A percentile compares a stretch with the other conserved stretches of the same genome.
Evolutionary conservation across 2,797 vertebrate species (phyloP).

Genomic region (Pterois miles): DNA sequence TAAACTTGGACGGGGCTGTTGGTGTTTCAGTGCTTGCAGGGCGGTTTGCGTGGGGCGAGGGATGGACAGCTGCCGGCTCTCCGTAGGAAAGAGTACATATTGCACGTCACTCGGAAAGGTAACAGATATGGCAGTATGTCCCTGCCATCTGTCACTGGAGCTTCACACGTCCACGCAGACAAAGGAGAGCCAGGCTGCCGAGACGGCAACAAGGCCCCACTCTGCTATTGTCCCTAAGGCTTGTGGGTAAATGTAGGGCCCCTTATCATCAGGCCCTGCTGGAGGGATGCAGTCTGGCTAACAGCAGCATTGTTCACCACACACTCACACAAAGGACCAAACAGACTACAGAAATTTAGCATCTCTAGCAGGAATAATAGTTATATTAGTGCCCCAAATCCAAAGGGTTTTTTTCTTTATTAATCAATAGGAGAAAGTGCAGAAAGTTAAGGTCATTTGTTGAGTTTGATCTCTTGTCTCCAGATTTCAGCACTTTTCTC

Average conservation of each 20-base stretch:
- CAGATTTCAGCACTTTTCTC: slow-evolving; percentile 29
- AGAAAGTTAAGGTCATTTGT: not conserved
- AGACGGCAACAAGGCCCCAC: slow-evolving; percentile 71
- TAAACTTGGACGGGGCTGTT: slow-evolving; percentile 17
- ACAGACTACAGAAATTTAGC: not conserved
- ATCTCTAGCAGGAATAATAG: not conserved
- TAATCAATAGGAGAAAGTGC: not conserved
- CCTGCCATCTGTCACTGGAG: slow-evolving; percentile 91
- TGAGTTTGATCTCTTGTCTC: slow-evolving; percentile 4
- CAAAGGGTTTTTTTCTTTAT: not conserved
- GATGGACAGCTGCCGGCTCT: slow-evolving; percentile 90
- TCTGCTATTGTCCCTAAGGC: slow-evolving; percentile 76
- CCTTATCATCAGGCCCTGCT: slow-evolving; percentile 58
- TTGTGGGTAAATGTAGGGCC: slow-evolving; percentile 67
- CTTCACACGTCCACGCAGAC: slow-evolving; percentile 79
- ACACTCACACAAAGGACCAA: slow-evolving; percentile 7
- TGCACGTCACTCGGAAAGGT: slow-evolving; percentile 91
- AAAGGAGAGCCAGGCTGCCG: slow-evolving; percentile 77
- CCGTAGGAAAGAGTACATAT: slow-evolving; percentile 88
- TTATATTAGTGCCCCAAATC: not conserved
- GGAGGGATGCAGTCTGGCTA: slow-evolving; percentile 35
- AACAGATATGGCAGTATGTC: slow-evolving; percentile 90
- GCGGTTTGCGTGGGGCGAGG: slow-evolving; percentile 76
- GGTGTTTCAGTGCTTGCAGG: slow-evolving; percentile 39
- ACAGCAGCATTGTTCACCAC: slow-evolving; percentile 46